Evolutionary conservation across 2,113 vertebrate species (phyloP), one percentile per base, ranked within the genome.

Genomic region (Eulemur macaco): DNA sequence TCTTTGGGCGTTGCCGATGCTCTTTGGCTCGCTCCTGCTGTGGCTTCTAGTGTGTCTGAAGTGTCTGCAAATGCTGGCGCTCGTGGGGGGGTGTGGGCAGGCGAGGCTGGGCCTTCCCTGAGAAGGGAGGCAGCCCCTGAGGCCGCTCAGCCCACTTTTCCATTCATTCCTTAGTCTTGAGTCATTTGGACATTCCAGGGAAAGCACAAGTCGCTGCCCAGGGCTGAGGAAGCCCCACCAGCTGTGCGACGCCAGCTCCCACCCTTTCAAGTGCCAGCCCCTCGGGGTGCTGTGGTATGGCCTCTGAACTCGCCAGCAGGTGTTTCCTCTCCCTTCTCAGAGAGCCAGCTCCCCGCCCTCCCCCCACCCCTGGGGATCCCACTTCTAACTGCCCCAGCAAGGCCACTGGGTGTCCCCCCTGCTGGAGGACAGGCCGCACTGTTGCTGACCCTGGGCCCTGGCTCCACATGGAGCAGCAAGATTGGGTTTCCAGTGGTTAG

Each of bases 151-250:
- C 80, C 4, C 94, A 89, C 50, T 5, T 74, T 86, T 80, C 69
- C 52, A 0, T 37, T 93, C 63, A 11, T 86, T 94, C 63, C 56
- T 87, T 21, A 1, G 29, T 56, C 23, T 39, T 92, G 54, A 90
- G 77, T 94, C 71, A 87, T 56, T 92, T 31, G 0, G 6, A 69
- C 17, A 18, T 87, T 89, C 82, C 68, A 42, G 86, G 74, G 77
- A 92, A 77, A 37, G 64, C 12, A 42, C 68, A 56, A 1, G 18
- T 50, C 0, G 9, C 95, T 91, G 93, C 96, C 94, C 94, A 96
- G 92, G 50, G 69, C 90, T 21, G 56, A 95, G 84, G 92, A 84
- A 71, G 71, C 88, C 93, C 92, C 60, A 9, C 0, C 21, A 81
- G 84, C 91, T 93, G 8, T 95, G 92, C 89, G 54, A 73, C 64